Percentiles rank a stretch among this genome's conserved stretches.
Evolutionary conservation across 1,140 invertebrate genomes (phyloP).

Genomic region (Dreissena rostriformis): DNA sequence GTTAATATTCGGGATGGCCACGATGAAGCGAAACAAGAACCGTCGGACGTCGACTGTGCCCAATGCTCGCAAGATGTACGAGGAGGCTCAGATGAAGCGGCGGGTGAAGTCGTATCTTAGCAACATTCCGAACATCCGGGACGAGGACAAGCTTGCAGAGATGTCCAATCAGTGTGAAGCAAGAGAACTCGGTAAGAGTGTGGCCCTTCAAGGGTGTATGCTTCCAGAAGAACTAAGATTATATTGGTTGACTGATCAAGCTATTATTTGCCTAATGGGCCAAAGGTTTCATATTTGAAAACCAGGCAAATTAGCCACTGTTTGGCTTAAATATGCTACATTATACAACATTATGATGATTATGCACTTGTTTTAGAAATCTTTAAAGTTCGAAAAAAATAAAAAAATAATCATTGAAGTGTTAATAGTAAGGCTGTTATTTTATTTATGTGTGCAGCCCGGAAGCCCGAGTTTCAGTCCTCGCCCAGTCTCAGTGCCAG

Average conservation of each 20-base stretch:
- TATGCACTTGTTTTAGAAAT: too few species aligned
- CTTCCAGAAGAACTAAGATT: too few species aligned
- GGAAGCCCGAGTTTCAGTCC: constrained; percentile 66
- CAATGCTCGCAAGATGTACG: constrained; percentile 99
- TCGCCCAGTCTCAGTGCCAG: constrained; percentile 66
- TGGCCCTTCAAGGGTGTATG: too few species aligned
- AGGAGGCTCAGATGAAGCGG: constrained; percentile 98
- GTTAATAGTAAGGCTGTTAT: too few species aligned
- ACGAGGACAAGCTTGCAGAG: constrained; percentile 94
- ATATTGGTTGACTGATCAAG: too few species aligned
- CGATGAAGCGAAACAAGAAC: constrained; percentile 96
- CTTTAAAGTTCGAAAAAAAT: too few species aligned
- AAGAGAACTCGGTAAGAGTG: constrained; percentile 36
- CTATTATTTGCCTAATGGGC: too few species aligned
- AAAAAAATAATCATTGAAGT: too few species aligned
- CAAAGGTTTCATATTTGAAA: too few species aligned
- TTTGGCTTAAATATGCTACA: too few species aligned
- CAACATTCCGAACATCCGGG: constrained; percentile 94
- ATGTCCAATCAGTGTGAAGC: constrained; percentile 96
- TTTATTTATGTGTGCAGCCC: constrained; percentile 37
- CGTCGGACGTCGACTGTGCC: constrained; percentile 87
- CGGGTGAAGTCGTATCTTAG: constrained; percentile 97
- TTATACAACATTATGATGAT: too few species aligned
- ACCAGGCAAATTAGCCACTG: too few species aligned
- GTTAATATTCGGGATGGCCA: constrained; percentile 85